These are phyloP conservation scores for Xanthostigma xanthostigma DNA, from an alignment of 2,888 invertebrate species.

Conservation along the genomic window DNA sequence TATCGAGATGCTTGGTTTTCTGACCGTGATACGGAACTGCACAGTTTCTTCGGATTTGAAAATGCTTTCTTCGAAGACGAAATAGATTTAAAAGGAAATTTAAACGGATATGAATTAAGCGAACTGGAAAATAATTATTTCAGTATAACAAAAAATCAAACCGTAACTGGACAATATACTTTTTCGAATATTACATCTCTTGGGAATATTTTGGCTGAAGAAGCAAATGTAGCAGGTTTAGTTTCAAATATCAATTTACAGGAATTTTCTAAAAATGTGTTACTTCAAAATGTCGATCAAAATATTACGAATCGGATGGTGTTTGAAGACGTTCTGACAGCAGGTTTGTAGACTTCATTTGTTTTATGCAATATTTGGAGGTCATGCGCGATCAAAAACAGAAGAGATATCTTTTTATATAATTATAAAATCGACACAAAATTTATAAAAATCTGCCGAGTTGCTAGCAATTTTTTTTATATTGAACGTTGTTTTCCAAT, in stretches of 20 bases:
- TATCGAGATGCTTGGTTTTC: constrained; percentile 32
- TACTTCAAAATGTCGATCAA: constrained; percentile 30
- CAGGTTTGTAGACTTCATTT: not conserved
- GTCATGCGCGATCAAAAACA: no score
- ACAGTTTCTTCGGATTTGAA: constrained; percentile 20
- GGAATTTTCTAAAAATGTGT: constrained; percentile 26
- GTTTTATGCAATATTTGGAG: no score
- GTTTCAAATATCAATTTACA: constrained; percentile 26
- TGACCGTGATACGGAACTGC: constrained; percentile 22
- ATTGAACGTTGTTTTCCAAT: no score
- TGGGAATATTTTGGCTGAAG: constrained; percentile 22
- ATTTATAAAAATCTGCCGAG: no score
- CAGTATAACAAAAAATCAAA: constrained; percentile 33
- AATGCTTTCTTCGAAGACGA: constrained; percentile 22
- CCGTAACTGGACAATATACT: constrained; percentile 26
- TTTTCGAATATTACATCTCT: constrained; percentile 28
- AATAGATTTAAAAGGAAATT: constrained; percentile 21
- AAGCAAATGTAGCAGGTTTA: constrained; percentile 22
- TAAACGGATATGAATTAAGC: constrained; percentile 31
- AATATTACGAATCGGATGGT: constrained; percentile 18
- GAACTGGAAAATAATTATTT: constrained; percentile 34
- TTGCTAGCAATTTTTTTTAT: no score
- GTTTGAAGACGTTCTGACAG: constrained; percentile 8
- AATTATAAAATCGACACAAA: no score
- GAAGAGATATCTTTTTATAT: no score